Base-by-base conservation (phyloP, 2,797 vertebrate species). In the Pelochelys cantorii region DNA sequence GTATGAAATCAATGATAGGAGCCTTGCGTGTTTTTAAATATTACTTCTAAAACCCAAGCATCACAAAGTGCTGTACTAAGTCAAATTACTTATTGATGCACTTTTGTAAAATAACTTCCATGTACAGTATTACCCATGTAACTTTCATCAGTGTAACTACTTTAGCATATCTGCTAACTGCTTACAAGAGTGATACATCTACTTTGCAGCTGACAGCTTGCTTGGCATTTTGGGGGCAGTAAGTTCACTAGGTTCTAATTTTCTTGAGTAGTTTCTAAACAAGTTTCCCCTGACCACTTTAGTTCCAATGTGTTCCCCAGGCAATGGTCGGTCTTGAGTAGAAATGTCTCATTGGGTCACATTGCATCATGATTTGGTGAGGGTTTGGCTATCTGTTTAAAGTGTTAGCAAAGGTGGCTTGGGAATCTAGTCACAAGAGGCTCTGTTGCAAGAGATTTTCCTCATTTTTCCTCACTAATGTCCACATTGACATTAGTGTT, bases 41-140 rank as follows among this genome's bases (percentile, higher is more conserved):
- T 78, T 68, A 22, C 54, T 93, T 85, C 34, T 57, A 81, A 90
- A 57, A 82, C 11, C 81, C 57, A 6, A 78, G 86, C 87, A 75
- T 87, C 86, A 71, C 87, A 42, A 75, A 87, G 94, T 81, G 84
- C 87, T 95, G 93, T 90, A 59, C 89, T 4, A 2, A 89, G 89
- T 90, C 78, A 14, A 77, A 92, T 95, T 79, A 83, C 59, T 87
- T 42, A 91, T 86, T 96, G 83, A 81, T 87, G 89, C 84, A 55
- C 59, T 31, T 22, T n/a, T 65, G 87, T 92, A 86, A 48, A 81
- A 55, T 20, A 53, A 90, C 91, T 23, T 84, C 59, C 79, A 42
- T n/a, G 90, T 23, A 10, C 78, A 6, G 54, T 37, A 8, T 75
- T 78, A 92, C 52, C 77, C 3, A 79, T 5, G 85, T 14, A 22